Evolutionary conservation across 2,113 vertebrate genomes (phyloP).

Genomic region (Catagonus wagneri): DNA sequence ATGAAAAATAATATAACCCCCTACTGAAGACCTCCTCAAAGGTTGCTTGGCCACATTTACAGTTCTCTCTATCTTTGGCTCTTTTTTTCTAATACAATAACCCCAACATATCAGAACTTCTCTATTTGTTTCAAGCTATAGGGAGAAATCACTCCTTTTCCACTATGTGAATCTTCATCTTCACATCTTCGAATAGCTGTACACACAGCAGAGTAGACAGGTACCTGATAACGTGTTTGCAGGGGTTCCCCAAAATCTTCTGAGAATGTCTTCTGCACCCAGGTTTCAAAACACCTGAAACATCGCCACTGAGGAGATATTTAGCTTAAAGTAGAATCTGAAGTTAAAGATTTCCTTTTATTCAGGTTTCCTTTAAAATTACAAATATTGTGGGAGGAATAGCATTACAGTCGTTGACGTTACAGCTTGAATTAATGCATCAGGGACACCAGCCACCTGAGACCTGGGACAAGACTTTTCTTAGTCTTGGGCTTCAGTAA

Average conservation of each 20-base stretch:
- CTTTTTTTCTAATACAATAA: neutral
- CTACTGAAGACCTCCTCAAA: neutral
- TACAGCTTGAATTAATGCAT: neutral
- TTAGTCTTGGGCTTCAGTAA: neutral
- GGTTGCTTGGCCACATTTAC: neutral
- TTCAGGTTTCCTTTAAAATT: slow-evolving; percentile 5
- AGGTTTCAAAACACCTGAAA: neutral
- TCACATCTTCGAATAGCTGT: neutral
- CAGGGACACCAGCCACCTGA: neutral
- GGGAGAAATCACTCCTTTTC: neutral
- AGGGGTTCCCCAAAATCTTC: neutral
- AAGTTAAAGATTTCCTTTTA: neutral
- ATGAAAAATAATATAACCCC: neutral
- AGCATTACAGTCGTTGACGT: neutral
- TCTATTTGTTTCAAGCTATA: neutral
- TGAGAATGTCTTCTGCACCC: neutral
- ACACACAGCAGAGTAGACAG: neutral
- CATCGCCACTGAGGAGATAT: neutral
- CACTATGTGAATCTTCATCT: neutral
- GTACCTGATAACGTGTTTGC: neutral
- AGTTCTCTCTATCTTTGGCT: neutral
- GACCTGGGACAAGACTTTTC: neutral
- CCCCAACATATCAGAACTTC: neutral
- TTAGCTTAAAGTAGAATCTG: neutral
- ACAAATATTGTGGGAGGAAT: neutral